Evolutionary conservation across 2,888 invertebrate genomes (phyloP), one percentile per base, ranked within the genome.

Genomic region (Miltochrista miniata): DNA sequence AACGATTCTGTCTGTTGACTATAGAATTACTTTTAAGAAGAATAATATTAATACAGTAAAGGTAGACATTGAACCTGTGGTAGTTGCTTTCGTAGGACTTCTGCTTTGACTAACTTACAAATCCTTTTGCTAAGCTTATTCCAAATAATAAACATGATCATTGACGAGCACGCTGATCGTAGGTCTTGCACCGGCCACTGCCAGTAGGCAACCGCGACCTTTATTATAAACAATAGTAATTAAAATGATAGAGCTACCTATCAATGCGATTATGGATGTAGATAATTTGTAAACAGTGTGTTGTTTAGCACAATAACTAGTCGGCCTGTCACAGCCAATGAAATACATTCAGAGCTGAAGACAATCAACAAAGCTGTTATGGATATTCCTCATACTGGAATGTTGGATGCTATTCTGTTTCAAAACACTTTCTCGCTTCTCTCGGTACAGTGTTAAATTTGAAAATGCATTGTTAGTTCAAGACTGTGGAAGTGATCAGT

Each of bases 201-300:
- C n/a, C n/a, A n/a, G n/a, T n/a, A n/a, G n/a, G 18, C 18, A 24
- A 24, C 5, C 18, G 18, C 18, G 18, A 24, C 18, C 2, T 24
- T 5, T 4, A 33, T 11, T 5, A 5, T 33, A 9, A 33, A 33
- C n/a, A 33, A 11, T 11, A 11, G 33, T 33, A 33, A 11, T 11
- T 11, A 11, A 33, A 33, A 11, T 33, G 33, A 33, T 33, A 11
- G 9, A 33, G 33, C 10, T 33, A 33, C 33, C 84, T 85, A 87
- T 83, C 80, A 79, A 77, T 81, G 10, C 75, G 86, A 87, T 86
- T 79, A 81, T 78, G 58, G 57, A 61, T 55, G 61, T 61, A 73
- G 86, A 86, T 89, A 88, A 88, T 90, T 89, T 83, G 81, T 86
- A 90, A 90, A 90, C 89, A 90, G 62, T 63, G 56, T 52, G 59